These are phyloP conservation scores for Bemisia tabaci DNA, from an alignment of 1,140 invertebrate species.

Conservation along the genomic window DNA sequence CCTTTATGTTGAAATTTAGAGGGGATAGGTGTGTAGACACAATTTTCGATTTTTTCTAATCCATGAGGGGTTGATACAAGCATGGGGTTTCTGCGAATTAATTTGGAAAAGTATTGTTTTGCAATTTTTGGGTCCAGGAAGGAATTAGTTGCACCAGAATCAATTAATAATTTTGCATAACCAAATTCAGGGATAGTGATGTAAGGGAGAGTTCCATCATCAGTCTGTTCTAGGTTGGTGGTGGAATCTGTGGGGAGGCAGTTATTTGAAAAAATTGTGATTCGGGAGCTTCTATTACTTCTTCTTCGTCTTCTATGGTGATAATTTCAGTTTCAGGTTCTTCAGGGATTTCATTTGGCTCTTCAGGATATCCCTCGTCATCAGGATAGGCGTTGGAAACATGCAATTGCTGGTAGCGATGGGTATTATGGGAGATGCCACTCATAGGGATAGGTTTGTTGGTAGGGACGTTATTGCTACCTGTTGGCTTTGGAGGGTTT, in stretches of 20 bases:
- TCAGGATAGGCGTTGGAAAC: background rate
- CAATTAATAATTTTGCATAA: background rate
- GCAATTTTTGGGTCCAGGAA: background rate
- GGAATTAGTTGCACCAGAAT: background rate
- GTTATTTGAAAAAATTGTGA: background rate
- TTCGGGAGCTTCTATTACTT: background rate
- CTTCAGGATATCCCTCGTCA: background rate
- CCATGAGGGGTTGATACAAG: background rate
- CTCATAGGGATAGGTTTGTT: background rate
- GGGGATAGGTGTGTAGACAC: background rate
- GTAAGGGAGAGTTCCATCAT: background rate
- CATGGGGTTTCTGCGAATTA: background rate
- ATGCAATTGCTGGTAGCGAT: background rate
- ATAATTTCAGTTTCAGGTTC: background rate
- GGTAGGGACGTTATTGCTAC: background rate
- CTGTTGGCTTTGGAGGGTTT: background rate
- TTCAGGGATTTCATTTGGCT: background rate
- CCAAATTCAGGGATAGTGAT: background rate
- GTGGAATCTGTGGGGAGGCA: background rate
- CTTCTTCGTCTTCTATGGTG: background rate
- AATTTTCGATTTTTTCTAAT: background rate
- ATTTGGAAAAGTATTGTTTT: background rate
- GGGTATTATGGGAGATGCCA: background rate
- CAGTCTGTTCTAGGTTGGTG: background rate
- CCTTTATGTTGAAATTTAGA: background rate